Conservation (phyloP, 2,797 vertebrate species). For the Synaphobranchus kaupii region DNA sequence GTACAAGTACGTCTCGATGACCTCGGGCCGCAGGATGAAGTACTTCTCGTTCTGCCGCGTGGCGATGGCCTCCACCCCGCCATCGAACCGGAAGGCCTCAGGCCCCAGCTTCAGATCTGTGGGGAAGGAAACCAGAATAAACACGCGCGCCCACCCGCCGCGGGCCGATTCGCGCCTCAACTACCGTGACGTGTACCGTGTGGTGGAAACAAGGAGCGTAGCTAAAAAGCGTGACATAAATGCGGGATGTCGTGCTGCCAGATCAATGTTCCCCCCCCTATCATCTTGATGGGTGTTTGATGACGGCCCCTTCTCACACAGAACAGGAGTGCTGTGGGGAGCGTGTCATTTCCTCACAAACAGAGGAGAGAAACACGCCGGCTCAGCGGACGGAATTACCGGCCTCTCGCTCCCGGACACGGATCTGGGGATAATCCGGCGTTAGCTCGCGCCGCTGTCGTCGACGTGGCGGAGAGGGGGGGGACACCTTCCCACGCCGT, state of each 20-base stretch:
- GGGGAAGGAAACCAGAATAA: constrained; percentile 20
- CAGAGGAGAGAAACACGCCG: neutral
- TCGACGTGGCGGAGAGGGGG: constrained; percentile 8
- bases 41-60: constrained; percentile 98
- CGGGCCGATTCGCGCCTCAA: neutral
- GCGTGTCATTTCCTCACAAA: neutral
- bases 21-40: constrained; percentile 95
- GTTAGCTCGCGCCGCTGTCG: constrained; percentile 19
- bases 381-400: neutral
- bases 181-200: neutral
- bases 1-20: constrained; percentile 98
- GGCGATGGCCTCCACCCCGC: constrained; percentile 95
- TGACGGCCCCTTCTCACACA: neutral
- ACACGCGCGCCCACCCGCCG: constrained; percentile 12
- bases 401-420: neutral
- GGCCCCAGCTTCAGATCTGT: constrained; percentile 91
- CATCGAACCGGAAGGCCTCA: constrained; percentile 95
- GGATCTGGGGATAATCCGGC: constrained; percentile 31
- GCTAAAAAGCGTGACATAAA: neutral
- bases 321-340: neutral
- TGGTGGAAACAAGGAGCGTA: neutral
- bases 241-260: neutral
- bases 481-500: neutral
- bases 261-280: neutral
- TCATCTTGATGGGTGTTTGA: neutral